These are phyloP conservation scores for Enteromius fasciolatus DNA, from an alignment of 2,797 vertebrate species.

Conservation along the genomic window DNA sequence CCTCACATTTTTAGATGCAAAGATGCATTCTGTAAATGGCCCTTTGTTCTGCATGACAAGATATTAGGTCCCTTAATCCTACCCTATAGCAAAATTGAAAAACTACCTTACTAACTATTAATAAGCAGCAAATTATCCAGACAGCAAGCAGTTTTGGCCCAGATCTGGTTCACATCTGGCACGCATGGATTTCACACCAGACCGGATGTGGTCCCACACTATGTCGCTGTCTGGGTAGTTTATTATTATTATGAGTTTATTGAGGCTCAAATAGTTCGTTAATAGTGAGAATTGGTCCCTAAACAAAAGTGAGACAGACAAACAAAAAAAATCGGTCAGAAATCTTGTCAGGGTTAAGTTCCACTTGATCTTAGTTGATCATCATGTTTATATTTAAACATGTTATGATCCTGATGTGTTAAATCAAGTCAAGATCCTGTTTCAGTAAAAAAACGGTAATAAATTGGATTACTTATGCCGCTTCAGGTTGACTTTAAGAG, in stretches of 20 bases:
- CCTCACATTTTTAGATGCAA: not conserved
- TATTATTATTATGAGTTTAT: too few species aligned
- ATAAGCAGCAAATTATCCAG: not conserved
- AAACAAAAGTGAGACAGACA: not conserved
- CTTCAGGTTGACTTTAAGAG: constrained; percentile 17
- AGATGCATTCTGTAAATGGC: not conserved
- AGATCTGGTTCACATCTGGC: too few species aligned
- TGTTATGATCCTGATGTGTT: not conserved
- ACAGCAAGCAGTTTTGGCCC: too few species aligned
- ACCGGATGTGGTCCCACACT: too few species aligned
- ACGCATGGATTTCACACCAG: too few species aligned
- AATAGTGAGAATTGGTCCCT: not conserved
- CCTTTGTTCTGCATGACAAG: not conserved
- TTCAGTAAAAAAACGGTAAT: not conserved
- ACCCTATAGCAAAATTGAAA: not conserved
- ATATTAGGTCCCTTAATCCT: not conserved
- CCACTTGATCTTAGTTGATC: not conserved
- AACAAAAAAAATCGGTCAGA: not conserved
- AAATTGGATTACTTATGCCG: too few species aligned
- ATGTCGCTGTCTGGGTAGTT: not conserved
- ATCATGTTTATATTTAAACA: not conserved
- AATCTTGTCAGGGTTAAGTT: not conserved
- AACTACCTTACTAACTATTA: not conserved
- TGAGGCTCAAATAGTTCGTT: not conserved
- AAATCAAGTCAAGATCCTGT: not conserved